Conservation (phyloP, 2,113 vertebrate genomes). For the Thunnus thynnus region DNA sequence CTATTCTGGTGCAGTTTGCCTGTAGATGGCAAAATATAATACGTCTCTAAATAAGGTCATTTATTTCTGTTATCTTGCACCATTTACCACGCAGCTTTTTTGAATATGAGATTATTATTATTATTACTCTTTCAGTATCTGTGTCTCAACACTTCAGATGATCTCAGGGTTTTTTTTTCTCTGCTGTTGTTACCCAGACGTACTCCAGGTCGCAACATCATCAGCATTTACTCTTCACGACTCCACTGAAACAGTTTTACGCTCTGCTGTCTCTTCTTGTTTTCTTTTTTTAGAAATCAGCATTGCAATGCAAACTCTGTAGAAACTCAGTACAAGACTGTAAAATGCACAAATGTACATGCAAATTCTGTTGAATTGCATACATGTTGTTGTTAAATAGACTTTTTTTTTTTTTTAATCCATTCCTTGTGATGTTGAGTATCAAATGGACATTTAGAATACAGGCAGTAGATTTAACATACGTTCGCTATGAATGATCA, state of each 20-base stretch:
- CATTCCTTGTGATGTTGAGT: slow-evolving; percentile 40
- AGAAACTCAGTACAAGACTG: background rate
- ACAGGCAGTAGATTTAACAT: slow-evolving; percentile 18
- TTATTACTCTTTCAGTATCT: no score
- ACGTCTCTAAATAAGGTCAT: background rate
- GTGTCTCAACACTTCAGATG: no score
- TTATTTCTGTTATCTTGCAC: background rate
- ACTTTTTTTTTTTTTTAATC: background rate
- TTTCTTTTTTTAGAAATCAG: background rate
- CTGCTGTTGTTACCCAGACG: background rate
- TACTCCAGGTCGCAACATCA: no score
- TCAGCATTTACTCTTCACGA: no score
- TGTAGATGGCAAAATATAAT: background rate
- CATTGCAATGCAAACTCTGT: background rate
- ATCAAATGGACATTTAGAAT: slow-evolving; percentile 56
- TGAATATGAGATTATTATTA: background rate
- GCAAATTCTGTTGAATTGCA: background rate
- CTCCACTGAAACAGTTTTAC: background rate
- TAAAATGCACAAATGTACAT: slow-evolving; percentile 12
- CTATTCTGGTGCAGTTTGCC: slow-evolving; percentile 8
- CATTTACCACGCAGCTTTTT: background rate
- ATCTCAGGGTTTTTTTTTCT: background rate
- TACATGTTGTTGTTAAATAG: slow-evolving; percentile 31
- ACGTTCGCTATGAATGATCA: background rate
- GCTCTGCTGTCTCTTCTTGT: background rate